Evolutionary conservation across 1,140 invertebrate species (phyloP).

Genomic region (Apis laboriosa): DNA sequence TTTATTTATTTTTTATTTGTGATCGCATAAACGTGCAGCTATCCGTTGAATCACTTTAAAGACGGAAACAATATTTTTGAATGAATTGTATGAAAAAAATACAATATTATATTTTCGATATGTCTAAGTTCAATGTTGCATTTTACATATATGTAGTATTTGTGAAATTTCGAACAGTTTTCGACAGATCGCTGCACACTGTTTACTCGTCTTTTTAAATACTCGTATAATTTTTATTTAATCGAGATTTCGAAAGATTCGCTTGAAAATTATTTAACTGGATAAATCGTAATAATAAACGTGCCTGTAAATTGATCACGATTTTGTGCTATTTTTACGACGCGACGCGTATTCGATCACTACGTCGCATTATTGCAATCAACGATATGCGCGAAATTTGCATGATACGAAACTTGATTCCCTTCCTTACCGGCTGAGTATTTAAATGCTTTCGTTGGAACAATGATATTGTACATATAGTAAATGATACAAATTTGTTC

Average conservation of each 20-base stretch:
- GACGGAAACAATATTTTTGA: constrained; percentile 4
- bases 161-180: neutral
- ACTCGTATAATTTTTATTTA: neutral
- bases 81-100: constrained; percentile 23
- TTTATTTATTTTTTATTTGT: constrained; percentile 3
- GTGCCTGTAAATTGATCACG: constrained; percentile 35
- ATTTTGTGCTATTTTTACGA: constrained; percentile 53
- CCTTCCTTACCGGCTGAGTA: constrained; percentile 45
- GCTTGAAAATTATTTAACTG: neutral
- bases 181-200: neutral
- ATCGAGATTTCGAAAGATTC: neutral
- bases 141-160: neutral
- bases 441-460: constrained; percentile 26
- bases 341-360: constrained; percentile 35
- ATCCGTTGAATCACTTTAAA: neutral
- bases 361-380: constrained; percentile 41
- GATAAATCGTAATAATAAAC: constrained; percentile 13
- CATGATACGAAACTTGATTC: constrained; percentile 2
- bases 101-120: constrained; percentile 44
- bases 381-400: constrained; percentile 34
- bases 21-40: constrained; percentile 10
- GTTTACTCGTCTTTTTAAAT: neutral
- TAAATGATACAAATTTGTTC: constrained; percentile 46
- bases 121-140: constrained; percentile 31
- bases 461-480: constrained; percentile 22